Percentiles rank a stretch among this genome's conserved stretches.
Evolutionary conservation across 2,888 invertebrate genomes (phyloP).

Genomic region (Stenotaenia linearis): DNA sequence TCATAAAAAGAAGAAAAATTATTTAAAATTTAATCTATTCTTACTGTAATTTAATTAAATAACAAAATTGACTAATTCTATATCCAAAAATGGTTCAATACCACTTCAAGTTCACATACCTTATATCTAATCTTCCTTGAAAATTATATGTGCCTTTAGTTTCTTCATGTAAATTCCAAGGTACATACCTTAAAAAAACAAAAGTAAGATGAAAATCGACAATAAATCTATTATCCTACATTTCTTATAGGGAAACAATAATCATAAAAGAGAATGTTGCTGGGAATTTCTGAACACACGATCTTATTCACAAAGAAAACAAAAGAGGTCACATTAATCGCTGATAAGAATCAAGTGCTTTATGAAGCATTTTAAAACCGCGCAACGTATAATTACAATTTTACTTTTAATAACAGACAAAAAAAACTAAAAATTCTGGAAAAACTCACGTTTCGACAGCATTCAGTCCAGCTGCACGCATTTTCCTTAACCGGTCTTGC

Average conservation of each 20-base stretch:
- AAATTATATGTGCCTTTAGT: constrained; percentile 46
- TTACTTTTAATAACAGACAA: too few relatives aligned
- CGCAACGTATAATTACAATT: too few relatives aligned
- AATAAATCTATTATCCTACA: not conserved
- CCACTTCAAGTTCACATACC: constrained; percentile 13
- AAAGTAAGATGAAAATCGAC: too few relatives aligned
- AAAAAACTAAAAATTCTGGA: not conserved
- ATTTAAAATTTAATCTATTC: too few relatives aligned
- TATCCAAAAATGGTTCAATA: too few relatives aligned
- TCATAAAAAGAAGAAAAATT: too few relatives aligned
- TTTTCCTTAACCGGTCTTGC: constrained; percentile 52
- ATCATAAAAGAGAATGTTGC: not conserved
- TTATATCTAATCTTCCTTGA: constrained; percentile 39
- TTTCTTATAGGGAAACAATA: not conserved
- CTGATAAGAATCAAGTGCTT: not conserved
- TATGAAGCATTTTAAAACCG: too few relatives aligned
- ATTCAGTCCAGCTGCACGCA: constrained; percentile 53
- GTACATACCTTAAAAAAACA: constrained; percentile 46
- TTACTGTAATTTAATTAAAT: too few relatives aligned
- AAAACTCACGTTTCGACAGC: constrained; percentile 51
- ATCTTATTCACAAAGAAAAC: not conserved
- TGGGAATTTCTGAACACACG: not conserved
- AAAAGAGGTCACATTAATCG: not conserved
- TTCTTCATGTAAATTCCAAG: constrained; percentile 51
- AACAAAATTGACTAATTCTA: too few relatives aligned